Percentiles rank a stretch among this genome's conserved stretches.
phyloP scores from a whole-genome alignment of 2,113 vertebrate species.

The Eptesicus fuscus region DNA sequence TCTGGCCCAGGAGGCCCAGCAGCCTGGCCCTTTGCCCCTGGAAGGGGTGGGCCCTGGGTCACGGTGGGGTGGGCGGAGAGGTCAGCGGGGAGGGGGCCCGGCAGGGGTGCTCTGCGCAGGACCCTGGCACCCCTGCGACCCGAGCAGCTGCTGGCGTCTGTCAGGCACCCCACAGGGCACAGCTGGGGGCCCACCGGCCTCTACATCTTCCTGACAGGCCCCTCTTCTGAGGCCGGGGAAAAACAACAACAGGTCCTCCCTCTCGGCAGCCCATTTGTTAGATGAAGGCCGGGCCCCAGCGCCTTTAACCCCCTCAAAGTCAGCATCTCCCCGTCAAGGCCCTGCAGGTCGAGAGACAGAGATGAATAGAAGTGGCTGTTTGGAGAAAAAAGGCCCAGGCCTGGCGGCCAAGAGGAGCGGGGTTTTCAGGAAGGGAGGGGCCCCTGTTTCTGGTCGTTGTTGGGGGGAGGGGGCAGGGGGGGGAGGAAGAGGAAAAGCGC shows the following conservation, averaged over 20 bases:
- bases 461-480: background rate
- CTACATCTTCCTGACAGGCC: slow-evolving; percentile 87
- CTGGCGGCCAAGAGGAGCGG: background rate
- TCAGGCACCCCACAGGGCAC: slow-evolving; percentile 75
- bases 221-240: slow-evolving; percentile 69
- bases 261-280: slow-evolving; percentile 76
- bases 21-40: slow-evolving; percentile 60
- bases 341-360: background rate
- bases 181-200: slow-evolving; percentile 75
- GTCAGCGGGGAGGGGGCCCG: slow-evolving; percentile 39
- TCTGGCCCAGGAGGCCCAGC: slow-evolving; percentile 49
- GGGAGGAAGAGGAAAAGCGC: slow-evolving; percentile 39
- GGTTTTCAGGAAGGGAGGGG: slow-evolving; percentile 27
- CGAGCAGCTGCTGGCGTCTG: slow-evolving; percentile 87
- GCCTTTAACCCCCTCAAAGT: slow-evolving; percentile 80
- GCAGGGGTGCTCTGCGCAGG: rapidly evolving
- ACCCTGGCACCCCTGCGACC: slow-evolving; percentile 3
- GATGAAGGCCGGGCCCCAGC: slow-evolving; percentile 47
- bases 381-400: background rate
- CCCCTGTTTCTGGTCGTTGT: background rate
- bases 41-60: slow-evolving; percentile 49
- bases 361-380: background rate
- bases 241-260: slow-evolving; percentile 71
- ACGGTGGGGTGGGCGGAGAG: slow-evolving; percentile 5
- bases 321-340: slow-evolving; percentile 34